Evolutionary conservation across 92 coral and sea anemone species (phyloP).

Genomic region (Palythoa heliodiscus): DNA sequence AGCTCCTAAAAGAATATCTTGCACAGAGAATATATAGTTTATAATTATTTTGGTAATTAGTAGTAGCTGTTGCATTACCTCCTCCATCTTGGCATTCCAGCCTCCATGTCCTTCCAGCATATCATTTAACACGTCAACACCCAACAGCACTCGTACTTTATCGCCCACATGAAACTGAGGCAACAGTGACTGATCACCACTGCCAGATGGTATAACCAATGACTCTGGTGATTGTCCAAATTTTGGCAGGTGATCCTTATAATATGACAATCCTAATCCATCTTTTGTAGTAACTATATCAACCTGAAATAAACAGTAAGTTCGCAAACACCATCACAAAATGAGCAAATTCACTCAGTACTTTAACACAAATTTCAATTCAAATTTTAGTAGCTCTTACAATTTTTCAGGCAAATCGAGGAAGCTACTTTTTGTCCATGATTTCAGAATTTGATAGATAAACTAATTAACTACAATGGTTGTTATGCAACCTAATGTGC

Average conservation of each 20-base stretch:
- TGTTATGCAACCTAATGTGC: too few relatives aligned
- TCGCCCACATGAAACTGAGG: slow-evolving; percentile 54
- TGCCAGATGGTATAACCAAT: slow-evolving; percentile 44
- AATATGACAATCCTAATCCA: slow-evolving; percentile 64
- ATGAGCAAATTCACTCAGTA: background rate
- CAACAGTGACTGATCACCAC: background rate
- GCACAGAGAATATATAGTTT: too few relatives aligned
- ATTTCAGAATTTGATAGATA: too few relatives aligned
- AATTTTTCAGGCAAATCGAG: too few relatives aligned
- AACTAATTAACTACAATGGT: too few relatives aligned
- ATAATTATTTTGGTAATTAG: too few relatives aligned
- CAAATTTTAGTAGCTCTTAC: too few relatives aligned
- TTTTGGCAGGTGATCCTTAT: slow-evolving; percentile 77
- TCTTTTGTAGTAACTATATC: slow-evolving; percentile 55
- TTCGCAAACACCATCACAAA: background rate
- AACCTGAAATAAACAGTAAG: slow-evolving; percentile 50
- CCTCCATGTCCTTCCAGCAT: slow-evolving; percentile 81
- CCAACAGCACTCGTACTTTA: slow-evolving; percentile 52
- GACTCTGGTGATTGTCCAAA: slow-evolving; percentile 67
- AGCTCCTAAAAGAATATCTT: too few relatives aligned
- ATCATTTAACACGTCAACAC: slow-evolving; percentile 44
- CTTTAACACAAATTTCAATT: background rate
- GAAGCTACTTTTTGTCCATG: too few relatives aligned
- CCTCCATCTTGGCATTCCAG: slow-evolving; percentile 83
- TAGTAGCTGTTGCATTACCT: slow-evolving; percentile 37